phyloP scores from a whole-genome alignment of 2,888 invertebrate species.

The Troides helena region DNA sequence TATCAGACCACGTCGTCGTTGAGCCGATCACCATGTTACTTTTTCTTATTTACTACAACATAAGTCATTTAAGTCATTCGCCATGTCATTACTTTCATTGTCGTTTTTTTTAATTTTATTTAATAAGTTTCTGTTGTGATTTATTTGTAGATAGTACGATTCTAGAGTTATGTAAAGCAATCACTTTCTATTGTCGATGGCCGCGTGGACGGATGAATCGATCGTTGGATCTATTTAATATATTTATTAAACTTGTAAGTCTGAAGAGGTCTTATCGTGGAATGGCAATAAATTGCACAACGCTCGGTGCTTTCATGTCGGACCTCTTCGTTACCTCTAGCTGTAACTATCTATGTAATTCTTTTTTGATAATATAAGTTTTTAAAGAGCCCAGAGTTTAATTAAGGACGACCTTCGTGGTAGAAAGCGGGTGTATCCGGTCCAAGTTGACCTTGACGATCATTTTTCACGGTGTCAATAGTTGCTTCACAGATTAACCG shows the following conservation, averaged over 20 bases:
- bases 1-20: slow-evolving; percentile 37
- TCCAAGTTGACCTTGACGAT: slow-evolving; percentile 58
- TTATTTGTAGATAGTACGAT: slow-evolving; percentile 39
- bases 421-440: slow-evolving; percentile 63
- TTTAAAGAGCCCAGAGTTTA: slow-evolving; percentile 57
- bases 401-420: slow-evolving; percentile 49
- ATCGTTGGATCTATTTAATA: slow-evolving; percentile 17
- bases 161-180: slow-evolving; percentile 43
- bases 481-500: slow-evolving; percentile 30
- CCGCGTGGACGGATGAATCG: slow-evolving; percentile 27
- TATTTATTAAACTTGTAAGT: slow-evolving; percentile 30
- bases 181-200: slow-evolving; percentile 26
- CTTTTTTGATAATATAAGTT: slow-evolving; percentile 55
- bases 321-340: slow-evolving; percentile 32
- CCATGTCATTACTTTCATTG: slow-evolving; percentile 67
- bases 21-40: slow-evolving; percentile 46
- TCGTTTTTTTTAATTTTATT: slow-evolving; percentile 47
- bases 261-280: slow-evolving; percentile 24
- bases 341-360: slow-evolving; percentile 36
- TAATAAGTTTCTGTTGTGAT: slow-evolving; percentile 51
- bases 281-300: slow-evolving; percentile 17
- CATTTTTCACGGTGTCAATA: slow-evolving; percentile 53
- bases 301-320: slow-evolving; percentile 30
- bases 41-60: slow-evolving; percentile 45
- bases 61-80: slow-evolving; percentile 75